Evolutionary conservation across 2,797 vertebrate genomes (phyloP).

Genomic region (Chaetophractus vellerosus): DNA sequence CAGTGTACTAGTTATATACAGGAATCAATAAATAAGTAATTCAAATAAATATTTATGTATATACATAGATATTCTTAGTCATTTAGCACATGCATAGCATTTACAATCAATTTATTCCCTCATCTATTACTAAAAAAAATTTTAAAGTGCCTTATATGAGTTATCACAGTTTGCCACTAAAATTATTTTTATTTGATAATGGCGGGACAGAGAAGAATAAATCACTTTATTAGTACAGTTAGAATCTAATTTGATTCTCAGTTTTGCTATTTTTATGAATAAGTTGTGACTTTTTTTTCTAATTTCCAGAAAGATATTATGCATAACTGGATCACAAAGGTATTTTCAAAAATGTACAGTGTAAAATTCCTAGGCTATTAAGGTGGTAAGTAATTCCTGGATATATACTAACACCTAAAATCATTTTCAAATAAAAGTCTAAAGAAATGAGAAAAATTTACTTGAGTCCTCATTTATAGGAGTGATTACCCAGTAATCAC

Average conservation of each 20-base stretch:
- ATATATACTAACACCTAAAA: neutral
- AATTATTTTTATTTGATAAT: neutral
- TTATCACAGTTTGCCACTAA: neutral
- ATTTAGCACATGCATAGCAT: neutral
- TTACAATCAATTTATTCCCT: neutral
- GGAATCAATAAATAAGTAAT: slow-evolving; percentile 1
- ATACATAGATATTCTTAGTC: neutral
- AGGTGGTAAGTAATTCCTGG: neutral
- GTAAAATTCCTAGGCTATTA: neutral
- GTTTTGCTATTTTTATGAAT: neutral
- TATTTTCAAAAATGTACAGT: neutral
- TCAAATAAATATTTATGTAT: neutral
- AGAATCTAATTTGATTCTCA: slow-evolving; percentile 57
- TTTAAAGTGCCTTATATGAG: neutral
- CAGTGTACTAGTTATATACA: neutral
- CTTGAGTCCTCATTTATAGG: neutral
- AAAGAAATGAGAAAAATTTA: slow-evolving; percentile 48
- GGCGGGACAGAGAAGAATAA: neutral
- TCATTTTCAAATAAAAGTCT: slow-evolving; percentile 25
- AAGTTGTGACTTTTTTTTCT: neutral
- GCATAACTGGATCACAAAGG: neutral
- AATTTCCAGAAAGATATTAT: neutral
- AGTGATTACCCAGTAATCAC: neutral
- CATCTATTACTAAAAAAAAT: neutral
- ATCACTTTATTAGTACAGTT: neutral